Evolutionary conservation across 2,888 invertebrate genomes (phyloP).

Genomic region (Dioctria linearis): DNA sequence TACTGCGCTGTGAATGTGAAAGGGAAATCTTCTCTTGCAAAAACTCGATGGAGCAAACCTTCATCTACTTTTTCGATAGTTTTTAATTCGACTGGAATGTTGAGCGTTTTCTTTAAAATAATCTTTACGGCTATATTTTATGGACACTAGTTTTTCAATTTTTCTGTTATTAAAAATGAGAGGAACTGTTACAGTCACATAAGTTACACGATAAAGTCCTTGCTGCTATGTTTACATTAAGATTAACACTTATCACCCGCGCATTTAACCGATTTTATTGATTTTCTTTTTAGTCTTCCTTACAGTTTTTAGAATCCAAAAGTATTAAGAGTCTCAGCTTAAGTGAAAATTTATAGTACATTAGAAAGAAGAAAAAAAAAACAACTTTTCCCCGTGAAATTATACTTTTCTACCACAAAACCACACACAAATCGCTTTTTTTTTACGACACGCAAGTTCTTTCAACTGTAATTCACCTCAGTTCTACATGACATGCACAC

Average conservation of each 20-base stretch:
- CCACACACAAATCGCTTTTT: neutral
- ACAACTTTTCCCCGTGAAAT: neutral
- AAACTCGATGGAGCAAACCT: slow-evolving; percentile 58
- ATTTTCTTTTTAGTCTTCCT: slow-evolving; percentile 9
- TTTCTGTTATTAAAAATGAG: neutral
- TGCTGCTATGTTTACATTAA: slow-evolving; percentile 29
- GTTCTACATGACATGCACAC: neutral
- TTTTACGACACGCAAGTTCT: neutral
- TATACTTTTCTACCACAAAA: neutral
- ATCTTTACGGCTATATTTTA: too few species aligned
- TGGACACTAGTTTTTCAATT: neutral
- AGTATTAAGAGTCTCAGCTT: neutral
- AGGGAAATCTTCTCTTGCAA: slow-evolving; percentile 9
- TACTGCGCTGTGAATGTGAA: slow-evolving; percentile 6
- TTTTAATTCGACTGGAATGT: slow-evolving; percentile 55
- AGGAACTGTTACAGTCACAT: neutral
- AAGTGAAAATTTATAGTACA: neutral
- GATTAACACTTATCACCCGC: neutral
- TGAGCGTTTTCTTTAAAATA: slow-evolving; percentile 36
- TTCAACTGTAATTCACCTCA: neutral
- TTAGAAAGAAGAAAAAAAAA: neutral
- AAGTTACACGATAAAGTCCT: neutral
- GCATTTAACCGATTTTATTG: slow-evolving; percentile 15
- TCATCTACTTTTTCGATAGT: slow-evolving; percentile 60
- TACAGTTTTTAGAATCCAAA: slow-evolving; percentile 1